Conservation (phyloP, 2,113 vertebrate genomes). For the Paratilapia polleni region DNA sequence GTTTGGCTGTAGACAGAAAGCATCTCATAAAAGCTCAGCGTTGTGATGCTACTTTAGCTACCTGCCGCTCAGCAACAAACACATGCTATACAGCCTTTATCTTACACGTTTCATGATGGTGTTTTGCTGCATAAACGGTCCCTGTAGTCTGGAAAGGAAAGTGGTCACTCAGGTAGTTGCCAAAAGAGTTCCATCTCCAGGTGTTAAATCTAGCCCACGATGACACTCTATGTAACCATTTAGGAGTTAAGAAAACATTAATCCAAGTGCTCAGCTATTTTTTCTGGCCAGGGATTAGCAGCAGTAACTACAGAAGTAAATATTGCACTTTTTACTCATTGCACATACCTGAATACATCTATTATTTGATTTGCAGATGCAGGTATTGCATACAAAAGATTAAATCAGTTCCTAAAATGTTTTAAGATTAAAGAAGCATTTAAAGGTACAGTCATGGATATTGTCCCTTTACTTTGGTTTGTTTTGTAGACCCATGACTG, state of each 20-base stretch:
- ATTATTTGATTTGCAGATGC: not conserved
- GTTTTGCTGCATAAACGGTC: not conserved
- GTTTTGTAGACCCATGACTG: not conserved
- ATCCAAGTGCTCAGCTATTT: no score
- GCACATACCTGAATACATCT: not conserved
- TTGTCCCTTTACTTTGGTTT: not conserved
- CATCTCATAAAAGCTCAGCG: not conserved
- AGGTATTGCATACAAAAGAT: not conserved
- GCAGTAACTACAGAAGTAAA: not conserved
- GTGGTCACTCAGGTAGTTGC: no score
- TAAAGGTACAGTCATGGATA: not conserved
- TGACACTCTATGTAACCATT: no score
- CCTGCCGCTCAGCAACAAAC: not conserved
- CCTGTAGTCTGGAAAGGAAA: no score
- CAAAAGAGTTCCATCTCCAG: no score
- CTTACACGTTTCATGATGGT: not conserved
- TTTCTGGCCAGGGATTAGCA: not conserved
- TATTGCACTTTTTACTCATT: no score
- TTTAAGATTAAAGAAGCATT: not conserved
- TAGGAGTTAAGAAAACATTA: no score
- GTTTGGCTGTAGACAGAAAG: not conserved
- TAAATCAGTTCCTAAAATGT: not conserved
- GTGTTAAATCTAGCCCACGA: no score
- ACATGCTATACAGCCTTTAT: not conserved
- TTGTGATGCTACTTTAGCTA: no score